Base-by-base conservation (phyloP, 2,113 vertebrate genomes). In the Craseonycteris thonglongyai region DNA sequence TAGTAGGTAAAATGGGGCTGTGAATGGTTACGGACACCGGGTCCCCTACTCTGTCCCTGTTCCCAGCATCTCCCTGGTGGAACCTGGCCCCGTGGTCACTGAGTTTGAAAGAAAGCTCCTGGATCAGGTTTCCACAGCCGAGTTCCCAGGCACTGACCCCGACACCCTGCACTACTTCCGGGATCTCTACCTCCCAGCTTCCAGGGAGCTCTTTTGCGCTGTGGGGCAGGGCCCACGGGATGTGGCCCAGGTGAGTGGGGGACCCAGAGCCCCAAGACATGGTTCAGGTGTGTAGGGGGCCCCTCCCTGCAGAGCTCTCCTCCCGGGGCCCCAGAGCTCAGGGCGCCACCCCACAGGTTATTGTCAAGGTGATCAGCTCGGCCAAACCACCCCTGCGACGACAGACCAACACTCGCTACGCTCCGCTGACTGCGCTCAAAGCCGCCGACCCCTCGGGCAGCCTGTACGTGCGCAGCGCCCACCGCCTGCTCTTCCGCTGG, bases 41-140 rank as follows among this genome's bases (percentile, higher is more conserved):
- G 11, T 5, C 38, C 16, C 18, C 0, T 1, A 81, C 97, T 92
- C 96, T 97, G 91, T 96, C 98, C 78, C 97, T 96, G 22, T 69
- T 38, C 13, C 0, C 96, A 99, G 99, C 49, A 88, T 98, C 40
- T 99, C 98, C 85, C 90, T 99, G 80, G 98, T 99, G 66, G 99
- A 99, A 49, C 99, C 99, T 0, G 99, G 99, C 0, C 99, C 99
- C 0, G 99, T 99, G 83, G 84, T 96, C 91, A 99, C 99, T 0
- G 98, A 98, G 35, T 99, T 99, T 26, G 99, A 99, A 97, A 94
- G 93, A 40, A 99, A 99, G 96, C 96, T 99, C 61, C 96, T 98
- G 79, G 97, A 98, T 33, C 98, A 98, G 14, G 98, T 96, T 6
- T 94, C 98, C 5, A 86, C 86, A 0, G 97, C 98, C 0, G 98